phyloP scores from a whole-genome alignment of 1,140 invertebrate genomes.

The Trichonephila inaurata region DNA sequence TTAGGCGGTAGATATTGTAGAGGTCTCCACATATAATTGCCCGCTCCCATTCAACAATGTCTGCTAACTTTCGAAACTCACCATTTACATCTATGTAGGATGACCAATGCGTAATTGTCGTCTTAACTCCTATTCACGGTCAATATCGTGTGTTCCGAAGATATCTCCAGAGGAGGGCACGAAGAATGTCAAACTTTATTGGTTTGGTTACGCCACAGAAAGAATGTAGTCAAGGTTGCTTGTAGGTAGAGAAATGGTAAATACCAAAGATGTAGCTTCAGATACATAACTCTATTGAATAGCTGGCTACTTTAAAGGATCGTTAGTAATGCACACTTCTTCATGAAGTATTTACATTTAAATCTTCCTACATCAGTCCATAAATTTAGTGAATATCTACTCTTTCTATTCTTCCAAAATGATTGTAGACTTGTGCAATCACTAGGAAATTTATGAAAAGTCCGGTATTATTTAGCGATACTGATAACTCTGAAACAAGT shows the following conservation, averaged over 20 bases:
- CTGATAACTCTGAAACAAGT: too few species aligned
- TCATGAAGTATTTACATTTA: too few species aligned
- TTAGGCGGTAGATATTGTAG: slow-evolving; percentile 44
- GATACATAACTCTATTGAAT: not conserved
- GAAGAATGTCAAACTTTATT: not conserved
- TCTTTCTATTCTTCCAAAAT: too few species aligned
- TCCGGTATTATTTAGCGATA: too few species aligned
- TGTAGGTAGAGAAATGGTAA: not conserved
- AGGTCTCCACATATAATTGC: slow-evolving; percentile 44
- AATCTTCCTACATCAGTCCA: too few species aligned
- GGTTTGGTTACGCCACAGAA: not conserved
- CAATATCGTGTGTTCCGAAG: not conserved
- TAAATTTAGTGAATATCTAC: too few species aligned
- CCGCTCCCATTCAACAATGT: slow-evolving; percentile 67
- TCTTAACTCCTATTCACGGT: not conserved
- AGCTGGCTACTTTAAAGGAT: not conserved
- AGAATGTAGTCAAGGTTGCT: not conserved
- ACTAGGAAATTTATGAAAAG: too few species aligned
- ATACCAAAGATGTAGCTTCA: not conserved
- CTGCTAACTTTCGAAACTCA: slow-evolving; percentile 9
- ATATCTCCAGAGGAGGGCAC: not conserved
- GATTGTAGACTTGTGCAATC: too few species aligned
- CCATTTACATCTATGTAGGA: not conserved
- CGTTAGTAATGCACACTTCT: too few species aligned
- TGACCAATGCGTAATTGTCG: slow-evolving; percentile 5